Percentiles rank a stretch among this genome's conserved stretches.
Evolutionary conservation across 2,113 vertebrate genomes (phyloP).

Genomic region (Cyphomyrus discorhynchus): DNA sequence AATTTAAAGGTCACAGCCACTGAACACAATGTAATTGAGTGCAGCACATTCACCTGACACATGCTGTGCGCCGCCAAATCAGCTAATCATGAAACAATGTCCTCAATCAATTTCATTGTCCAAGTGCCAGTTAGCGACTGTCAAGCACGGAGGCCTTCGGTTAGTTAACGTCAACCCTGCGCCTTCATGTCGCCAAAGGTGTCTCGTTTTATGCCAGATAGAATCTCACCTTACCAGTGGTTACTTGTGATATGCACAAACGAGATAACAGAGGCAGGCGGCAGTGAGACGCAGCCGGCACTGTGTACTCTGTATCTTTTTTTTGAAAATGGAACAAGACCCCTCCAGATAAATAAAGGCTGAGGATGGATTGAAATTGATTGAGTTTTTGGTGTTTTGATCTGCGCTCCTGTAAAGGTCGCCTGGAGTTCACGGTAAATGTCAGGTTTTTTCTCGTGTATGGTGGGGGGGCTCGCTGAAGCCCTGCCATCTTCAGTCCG

Average conservation of each 20-base stretch:
- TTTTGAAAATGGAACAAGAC: not conserved
- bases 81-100: not conserved
- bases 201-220: not conserved
- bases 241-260: not conserved
- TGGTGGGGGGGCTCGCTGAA: not conserved
- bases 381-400: constrained; percentile 13
- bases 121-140: not conserved
- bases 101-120: not conserved
- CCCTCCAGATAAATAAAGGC: not conserved
- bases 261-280: not conserved
- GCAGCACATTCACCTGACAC: not conserved
- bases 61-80: not conserved
- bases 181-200: not conserved
- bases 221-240: not conserved
- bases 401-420: not conserved
- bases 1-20: not conserved
- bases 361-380: constrained; percentile 5
- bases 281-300: not conserved
- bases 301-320: not conserved
- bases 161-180: not conserved
- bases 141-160: not conserved
- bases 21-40: not conserved
- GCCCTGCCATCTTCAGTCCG: not conserved
- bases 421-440: constrained; percentile 2
- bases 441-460: not conserved